Base-by-base conservation (phyloP, 2,888 invertebrate genomes). In the Gonocerus acuteangulatus region DNA sequence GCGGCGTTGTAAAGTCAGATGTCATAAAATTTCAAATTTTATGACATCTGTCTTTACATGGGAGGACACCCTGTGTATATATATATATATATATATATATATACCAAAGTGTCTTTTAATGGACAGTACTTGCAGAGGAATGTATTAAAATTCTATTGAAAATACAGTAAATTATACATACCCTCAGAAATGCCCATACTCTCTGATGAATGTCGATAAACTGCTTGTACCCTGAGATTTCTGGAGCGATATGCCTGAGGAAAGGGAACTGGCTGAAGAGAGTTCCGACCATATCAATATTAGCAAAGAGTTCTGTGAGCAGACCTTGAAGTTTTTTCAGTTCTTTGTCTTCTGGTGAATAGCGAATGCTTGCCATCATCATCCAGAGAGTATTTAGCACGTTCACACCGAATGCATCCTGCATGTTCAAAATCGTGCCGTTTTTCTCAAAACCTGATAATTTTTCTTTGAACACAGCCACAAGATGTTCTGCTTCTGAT, bases 351-450 rank as follows among this genome's bases (percentile, higher is more conserved):
- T 82, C 84, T 0, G 82, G 80, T 54, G 81, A 80, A 70, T 87
- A 88, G 52, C 88, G 45, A 44, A 80, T 81, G 1, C 89, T 86
- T 3, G 90, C 86, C 80, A 90, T 80, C 87, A 91, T 87, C 51
- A 81, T 81, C 90, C 90, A 91, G 0, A 90, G 73, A 0, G 87
- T 86, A 69, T 91, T 91, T 6, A 91, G 74, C 19, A 89, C 83
- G 65, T 87, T 84, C 0, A 88, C 83, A 19, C 84, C 85, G 69
- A 89, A 89, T 56, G 85, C 79, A 61, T 85, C 83, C 61, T 85
- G 82, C 83, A 90, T 86, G 65, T 81, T 77, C 0, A 86, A 75
- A 0, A 81, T 71, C 0, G 78, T 78, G 44, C 77, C 76, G 7
- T 51, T 49, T 7, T 54, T 42, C 39, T 61, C 47, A 18, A 45